Evolutionary conservation across 2,888 invertebrate genomes (phyloP), one percentile per base, ranked within the genome.

Genomic region (Branchellion lobata): DNA sequence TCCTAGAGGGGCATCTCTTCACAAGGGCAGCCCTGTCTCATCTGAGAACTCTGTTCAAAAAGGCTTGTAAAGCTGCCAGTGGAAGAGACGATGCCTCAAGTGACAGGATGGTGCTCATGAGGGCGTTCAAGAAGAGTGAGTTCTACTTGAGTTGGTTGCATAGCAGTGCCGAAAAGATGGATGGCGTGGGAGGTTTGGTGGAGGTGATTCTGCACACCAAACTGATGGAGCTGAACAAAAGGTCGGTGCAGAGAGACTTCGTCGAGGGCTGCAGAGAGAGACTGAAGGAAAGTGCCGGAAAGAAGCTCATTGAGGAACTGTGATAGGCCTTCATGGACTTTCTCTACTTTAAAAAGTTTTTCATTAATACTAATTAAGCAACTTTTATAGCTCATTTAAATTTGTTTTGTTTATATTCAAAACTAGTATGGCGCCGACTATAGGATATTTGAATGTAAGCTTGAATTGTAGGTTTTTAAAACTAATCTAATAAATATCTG

Each of bases 131-230:
- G 33, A 79, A 79, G 34, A n/a, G 72, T 3, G 73, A 72, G 40
- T 79, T 79, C 51, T 33, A 73, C 27, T 27, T 79, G 34, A 57
- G 79, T 34, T 79, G 79, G 79, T n/a, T 57, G 61, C 11, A n/a
- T 24, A 24, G 24, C 5, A 18, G 21, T n/a, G 24, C 11, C 21
- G 24, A 57, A n/a, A 24, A 18, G 21, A 24, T 57, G 21, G 24
- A 57, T 14, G 61, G 21, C 8, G 21, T 57, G 61, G 61, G 14
- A 18, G 21, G 21, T 18, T 18, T 24, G n/a, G 3, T 57, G 21
- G 61, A 57, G 24, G 24, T 57, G 24, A 8, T 57, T 8, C 21
- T 57, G 21, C 61, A 57, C 21, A 5, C n/a, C 11, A 57, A 57
- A n/a, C 3, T 57, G 24, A 57, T n/a, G 3, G 61, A 57, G 5